Evolutionary conservation across 2,113 vertebrate genomes (phyloP).

Genomic region (Passer montanus): DNA sequence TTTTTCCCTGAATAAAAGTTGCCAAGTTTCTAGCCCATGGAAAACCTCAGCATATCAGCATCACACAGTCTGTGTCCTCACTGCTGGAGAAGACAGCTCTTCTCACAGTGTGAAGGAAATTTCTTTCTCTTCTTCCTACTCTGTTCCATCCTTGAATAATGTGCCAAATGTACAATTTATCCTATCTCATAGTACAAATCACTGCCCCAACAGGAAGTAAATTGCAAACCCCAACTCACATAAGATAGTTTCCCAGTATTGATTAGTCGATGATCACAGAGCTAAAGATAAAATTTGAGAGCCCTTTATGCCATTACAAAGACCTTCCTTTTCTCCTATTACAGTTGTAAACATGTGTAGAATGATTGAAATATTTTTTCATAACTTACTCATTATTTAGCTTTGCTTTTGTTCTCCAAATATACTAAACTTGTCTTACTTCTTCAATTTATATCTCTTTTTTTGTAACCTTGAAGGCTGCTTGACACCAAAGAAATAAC

Average conservation of each 20-base stretch:
- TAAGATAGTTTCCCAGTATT: not conserved
- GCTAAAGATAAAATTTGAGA: not conserved
- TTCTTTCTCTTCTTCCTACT: not conserved
- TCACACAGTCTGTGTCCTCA: not conserved
- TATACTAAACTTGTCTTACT: not conserved
- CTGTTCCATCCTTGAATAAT: not conserved
- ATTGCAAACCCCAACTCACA: not conserved
- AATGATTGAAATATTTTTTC: not conserved
- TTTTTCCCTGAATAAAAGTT: not conserved
- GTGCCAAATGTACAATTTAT: not conserved
- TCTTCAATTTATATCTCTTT: not conserved
- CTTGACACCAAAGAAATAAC: not conserved
- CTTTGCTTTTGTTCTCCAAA: not conserved
- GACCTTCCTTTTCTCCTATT: not conserved
- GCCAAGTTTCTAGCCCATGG: not conserved
- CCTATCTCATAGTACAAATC: not conserved
- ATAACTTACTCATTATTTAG: not conserved
- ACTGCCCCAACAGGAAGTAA: not conserved
- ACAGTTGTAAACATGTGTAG: not conserved
- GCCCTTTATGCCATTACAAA: not conserved
- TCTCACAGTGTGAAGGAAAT: not conserved
- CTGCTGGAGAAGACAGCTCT: not conserved
- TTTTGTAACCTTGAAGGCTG: not conserved
- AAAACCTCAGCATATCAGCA: not conserved
- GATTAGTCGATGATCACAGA: not conserved